Conservation (phyloP, 2,113 vertebrate genomes). For the Leucosticte australis region DNA sequence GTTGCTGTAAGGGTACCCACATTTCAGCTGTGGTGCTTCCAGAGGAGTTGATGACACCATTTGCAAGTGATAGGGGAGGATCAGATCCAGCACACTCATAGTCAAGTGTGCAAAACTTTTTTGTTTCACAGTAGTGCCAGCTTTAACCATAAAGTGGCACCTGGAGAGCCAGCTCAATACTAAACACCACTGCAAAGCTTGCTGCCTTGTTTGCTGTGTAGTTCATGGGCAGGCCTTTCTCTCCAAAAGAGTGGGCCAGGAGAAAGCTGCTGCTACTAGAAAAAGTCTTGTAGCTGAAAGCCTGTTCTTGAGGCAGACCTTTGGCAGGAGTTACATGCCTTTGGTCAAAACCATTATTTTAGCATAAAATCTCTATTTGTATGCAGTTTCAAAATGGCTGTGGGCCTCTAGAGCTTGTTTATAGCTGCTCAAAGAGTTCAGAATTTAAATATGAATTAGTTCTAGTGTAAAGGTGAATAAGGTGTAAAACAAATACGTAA, state of each 20-base stretch:
- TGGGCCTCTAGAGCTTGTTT: neutral
- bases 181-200: neutral
- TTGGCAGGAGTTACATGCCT: neutral
- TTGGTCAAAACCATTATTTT: neutral
- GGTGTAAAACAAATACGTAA: neutral
- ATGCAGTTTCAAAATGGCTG: neutral
- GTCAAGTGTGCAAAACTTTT: neutral
- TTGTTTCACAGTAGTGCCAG: neutral
- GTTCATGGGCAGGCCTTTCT: neutral
- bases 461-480: neutral
- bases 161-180: neutral
- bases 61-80: neutral
- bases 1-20: neutral
- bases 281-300: neutral
- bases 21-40: neutral
- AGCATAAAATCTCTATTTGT: neutral
- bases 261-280: neutral
- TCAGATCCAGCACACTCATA: neutral
- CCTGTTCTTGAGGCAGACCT: neutral
- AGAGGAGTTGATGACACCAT: fast-evolving
- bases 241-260: neutral
- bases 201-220: neutral
- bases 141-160: fast-evolving
- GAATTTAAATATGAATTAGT: neutral
- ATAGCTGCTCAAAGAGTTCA: neutral